Conservation (phyloP, 2,797 vertebrate genomes). For the Cirrhinus molitorella region DNA sequence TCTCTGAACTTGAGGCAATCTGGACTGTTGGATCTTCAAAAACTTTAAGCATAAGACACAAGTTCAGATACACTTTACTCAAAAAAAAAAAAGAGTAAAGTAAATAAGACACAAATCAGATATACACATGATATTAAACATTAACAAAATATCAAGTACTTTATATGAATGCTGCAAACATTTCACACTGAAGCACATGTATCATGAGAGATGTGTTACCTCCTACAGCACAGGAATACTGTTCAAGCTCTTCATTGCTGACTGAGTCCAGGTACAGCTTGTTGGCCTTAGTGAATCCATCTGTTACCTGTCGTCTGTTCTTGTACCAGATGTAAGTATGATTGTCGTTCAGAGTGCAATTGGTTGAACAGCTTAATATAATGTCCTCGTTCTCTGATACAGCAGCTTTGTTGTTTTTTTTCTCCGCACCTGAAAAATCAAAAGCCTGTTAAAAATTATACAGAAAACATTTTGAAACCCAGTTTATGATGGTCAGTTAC, state of each 20-base stretch:
- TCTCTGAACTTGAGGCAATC: background rate
- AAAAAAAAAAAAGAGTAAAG: background rate
- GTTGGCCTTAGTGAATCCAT: slow-evolving; percentile 12
- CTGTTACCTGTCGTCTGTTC: background rate
- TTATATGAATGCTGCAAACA: background rate
- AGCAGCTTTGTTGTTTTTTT: background rate
- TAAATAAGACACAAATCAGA: background rate
- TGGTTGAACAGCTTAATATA: slow-evolving; percentile 30
- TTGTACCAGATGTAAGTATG: slow-evolving; percentile 18
- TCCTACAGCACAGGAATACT: slow-evolving; percentile 43
- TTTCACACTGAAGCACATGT: background rate
- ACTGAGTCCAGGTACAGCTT: slow-evolving; percentile 25
- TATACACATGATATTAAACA: background rate
- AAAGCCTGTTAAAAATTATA: background rate
- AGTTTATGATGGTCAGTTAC: slow-evolving; percentile 40
- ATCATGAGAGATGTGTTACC: background rate
- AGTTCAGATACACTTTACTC: background rate
- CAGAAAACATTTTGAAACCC: background rate
- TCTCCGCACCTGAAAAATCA: slow-evolving; percentile 31
- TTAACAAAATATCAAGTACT: background rate
- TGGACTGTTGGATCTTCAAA: background rate
- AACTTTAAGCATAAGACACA: background rate
- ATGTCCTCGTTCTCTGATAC: background rate
- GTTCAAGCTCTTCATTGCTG: background rate
- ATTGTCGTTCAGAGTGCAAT: slow-evolving; percentile 15